Conservation (phyloP, 2,797 vertebrate genomes). For the Tolypeutes matacus region DNA sequence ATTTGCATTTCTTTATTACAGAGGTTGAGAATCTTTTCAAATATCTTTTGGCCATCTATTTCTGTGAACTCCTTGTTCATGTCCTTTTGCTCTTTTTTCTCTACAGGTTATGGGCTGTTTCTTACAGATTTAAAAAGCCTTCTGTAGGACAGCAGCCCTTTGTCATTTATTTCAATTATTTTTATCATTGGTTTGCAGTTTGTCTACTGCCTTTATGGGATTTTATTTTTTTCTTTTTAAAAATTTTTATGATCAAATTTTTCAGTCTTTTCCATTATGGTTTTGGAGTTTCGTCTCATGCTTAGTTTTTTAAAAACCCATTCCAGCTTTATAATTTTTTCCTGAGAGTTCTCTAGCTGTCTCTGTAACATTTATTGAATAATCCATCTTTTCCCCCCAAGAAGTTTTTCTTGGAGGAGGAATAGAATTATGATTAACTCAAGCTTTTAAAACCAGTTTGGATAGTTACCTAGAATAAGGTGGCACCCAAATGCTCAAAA, state of each 20-base stretch:
- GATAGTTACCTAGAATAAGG: background rate
- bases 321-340: background rate
- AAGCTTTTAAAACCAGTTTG: background rate
- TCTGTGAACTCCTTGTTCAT: background rate
- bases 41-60: background rate
- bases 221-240: background rate
- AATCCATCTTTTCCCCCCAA: background rate
- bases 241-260: background rate
- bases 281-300: background rate
- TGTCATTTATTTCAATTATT: slow-evolving; percentile 8
- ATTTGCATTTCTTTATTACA: slow-evolving; percentile 13
- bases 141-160: background rate
- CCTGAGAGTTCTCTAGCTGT: background rate
- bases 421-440: background rate
- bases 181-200: slow-evolving; percentile 5
- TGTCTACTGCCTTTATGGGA: background rate
- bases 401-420: background rate
- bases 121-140: background rate
- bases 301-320: background rate
- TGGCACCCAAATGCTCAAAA: background rate
- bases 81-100: background rate
- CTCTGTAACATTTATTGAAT: background rate
- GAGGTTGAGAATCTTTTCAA: background rate
- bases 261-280: background rate
- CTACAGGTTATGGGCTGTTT: background rate